Evolutionary conservation across 2,888 invertebrate species (phyloP).

Genomic region (Azorinus chamasolen): DNA sequence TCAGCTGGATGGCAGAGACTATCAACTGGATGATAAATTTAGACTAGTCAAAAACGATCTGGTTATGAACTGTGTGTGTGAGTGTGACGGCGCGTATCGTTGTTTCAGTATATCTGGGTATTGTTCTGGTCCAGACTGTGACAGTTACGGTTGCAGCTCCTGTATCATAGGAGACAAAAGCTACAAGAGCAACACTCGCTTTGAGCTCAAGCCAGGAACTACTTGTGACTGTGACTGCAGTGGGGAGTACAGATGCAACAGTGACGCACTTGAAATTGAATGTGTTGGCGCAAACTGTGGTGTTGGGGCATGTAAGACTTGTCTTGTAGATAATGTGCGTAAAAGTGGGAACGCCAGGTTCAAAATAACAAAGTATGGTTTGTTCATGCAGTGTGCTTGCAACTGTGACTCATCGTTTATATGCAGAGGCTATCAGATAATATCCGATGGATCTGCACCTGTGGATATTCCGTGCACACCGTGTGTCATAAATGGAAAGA

Average conservation of each 20-base stretch:
- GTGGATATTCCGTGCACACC: slow-evolving; percentile 55
- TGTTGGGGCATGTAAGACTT: slow-evolving; percentile 57
- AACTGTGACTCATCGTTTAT: slow-evolving; percentile 60
- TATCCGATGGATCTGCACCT: slow-evolving; percentile 26
- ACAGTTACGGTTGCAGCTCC: slow-evolving; percentile 59
- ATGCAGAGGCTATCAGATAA: slow-evolving; percentile 61
- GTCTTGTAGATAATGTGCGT: slow-evolving; percentile 54
- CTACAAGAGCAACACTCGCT: slow-evolving; percentile 62
- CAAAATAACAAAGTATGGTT: slow-evolving; percentile 50
- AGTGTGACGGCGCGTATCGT: slow-evolving; percentile 62
- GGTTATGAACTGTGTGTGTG: slow-evolving; percentile 61
- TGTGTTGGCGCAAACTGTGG: slow-evolving; percentile 57
- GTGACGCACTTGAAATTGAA: slow-evolving; percentile 28
- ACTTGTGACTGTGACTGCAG: slow-evolving; percentile 76
- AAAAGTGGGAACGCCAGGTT: slow-evolving; percentile 65
- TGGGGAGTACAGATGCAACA: slow-evolving; percentile 76
- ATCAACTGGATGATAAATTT: slow-evolving; percentile 52
- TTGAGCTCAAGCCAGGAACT: slow-evolving; percentile 58
- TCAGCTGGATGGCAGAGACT: slow-evolving; percentile 42
- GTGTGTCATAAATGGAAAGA: slow-evolving; percentile 70
- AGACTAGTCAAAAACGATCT: slow-evolving; percentile 47
- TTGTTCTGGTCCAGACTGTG: slow-evolving; percentile 47
- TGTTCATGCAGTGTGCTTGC: slow-evolving; percentile 60
- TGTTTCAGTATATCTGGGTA: slow-evolving; percentile 56
- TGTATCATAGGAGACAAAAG: slow-evolving; percentile 65